Conservation (phyloP, 2,113 vertebrate genomes). For the Chroicocephalus ridibundus region DNA sequence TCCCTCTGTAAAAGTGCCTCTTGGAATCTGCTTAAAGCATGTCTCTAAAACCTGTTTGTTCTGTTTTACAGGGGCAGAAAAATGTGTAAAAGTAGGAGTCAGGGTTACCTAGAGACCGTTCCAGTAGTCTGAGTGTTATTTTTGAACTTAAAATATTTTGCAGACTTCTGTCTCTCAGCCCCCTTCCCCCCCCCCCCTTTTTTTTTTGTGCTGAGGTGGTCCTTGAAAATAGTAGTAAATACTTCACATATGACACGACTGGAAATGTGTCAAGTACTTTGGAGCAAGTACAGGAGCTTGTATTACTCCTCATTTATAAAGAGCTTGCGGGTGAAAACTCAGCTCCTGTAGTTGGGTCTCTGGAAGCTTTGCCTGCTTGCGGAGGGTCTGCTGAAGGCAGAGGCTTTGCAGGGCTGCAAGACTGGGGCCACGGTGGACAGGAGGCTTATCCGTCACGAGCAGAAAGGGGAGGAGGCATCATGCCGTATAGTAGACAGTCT, state of each 20-base stretch:
- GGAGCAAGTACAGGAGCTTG: background rate
- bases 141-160: slow-evolving; percentile 15
- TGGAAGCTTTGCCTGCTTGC: background rate
- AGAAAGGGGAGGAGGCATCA: background rate
- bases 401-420: background rate
- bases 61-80: background rate
- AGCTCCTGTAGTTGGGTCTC: background rate
- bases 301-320: background rate
- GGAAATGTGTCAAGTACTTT: background rate
- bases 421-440: background rate
- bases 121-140: background rate
- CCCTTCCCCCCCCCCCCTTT: accelerated
- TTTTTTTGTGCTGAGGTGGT: background rate
- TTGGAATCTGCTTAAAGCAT: background rate
- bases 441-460: accelerated
- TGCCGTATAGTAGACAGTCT: background rate
- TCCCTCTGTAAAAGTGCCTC: background rate
- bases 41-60: slow-evolving; percentile 17
- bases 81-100: background rate
- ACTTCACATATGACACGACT: background rate
- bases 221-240: slow-evolving; percentile 20
- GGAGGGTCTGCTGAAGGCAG: background rate
- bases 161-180: background rate
- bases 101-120: slow-evolving; percentile 28
- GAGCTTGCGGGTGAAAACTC: background rate